Percentiles rank a stretch among this genome's conserved stretches.
Evolutionary conservation across 2,888 invertebrate species (phyloP).

Genomic region (Eulithis prunata): DNA sequence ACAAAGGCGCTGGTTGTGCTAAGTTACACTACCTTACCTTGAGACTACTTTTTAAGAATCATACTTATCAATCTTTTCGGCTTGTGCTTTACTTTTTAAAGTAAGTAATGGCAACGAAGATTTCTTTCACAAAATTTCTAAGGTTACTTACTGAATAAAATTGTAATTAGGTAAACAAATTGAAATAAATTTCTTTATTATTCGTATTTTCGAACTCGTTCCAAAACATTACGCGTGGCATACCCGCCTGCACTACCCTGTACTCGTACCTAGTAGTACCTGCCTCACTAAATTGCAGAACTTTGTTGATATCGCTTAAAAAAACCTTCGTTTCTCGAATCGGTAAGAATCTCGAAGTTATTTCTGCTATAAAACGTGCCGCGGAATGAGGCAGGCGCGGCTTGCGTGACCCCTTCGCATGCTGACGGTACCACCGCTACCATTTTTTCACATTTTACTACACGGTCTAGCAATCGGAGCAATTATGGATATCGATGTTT

Average conservation of each 20-base stretch:
- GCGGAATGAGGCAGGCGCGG: conserved; percentile 53
- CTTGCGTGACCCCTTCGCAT: conserved; percentile 66
- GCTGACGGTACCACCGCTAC: conserved; percentile 49
- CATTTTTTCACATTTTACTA: conserved; percentile 61
- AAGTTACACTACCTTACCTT: conserved; percentile 33
- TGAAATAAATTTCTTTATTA: too few relatives aligned
- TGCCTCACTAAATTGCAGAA: background rate
- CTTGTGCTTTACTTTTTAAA: too few relatives aligned
- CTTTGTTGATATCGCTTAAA: conserved; percentile 15
- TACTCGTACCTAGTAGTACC: background rate
- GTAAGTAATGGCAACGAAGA: too few relatives aligned
- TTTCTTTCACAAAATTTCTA: too few relatives aligned
- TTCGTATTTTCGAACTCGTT: too few relatives aligned
- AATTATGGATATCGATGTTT: conserved; percentile 63
- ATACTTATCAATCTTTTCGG: too few relatives aligned
- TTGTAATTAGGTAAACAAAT: too few relatives aligned
- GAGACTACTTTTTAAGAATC: background rate
- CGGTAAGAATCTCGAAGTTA: conserved; percentile 52
- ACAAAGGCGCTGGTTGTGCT: conserved; percentile 63
- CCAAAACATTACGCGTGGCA: too few relatives aligned
- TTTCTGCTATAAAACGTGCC: conserved; percentile 53
- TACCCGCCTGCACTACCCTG: background rate
- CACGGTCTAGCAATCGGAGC: conserved; percentile 47
- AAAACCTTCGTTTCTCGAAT: conserved; percentile 29
- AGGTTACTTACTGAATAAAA: too few relatives aligned